Percentiles rank a stretch among this genome's conserved stretches.
Evolutionary conservation across 2,113 vertebrate genomes (phyloP).

Genomic region (Mirza zaza): DNA sequence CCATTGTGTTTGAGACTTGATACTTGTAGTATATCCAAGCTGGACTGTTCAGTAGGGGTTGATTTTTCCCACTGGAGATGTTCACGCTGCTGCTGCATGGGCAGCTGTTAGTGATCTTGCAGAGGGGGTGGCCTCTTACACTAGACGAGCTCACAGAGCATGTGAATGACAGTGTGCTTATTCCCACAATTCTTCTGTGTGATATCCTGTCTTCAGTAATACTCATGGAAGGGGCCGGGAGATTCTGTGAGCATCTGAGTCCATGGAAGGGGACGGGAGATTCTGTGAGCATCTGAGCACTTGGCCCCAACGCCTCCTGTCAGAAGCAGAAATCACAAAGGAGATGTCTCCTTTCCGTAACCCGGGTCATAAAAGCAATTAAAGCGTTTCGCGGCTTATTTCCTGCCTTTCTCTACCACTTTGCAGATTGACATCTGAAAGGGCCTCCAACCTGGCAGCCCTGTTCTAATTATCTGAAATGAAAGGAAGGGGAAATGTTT

Average conservation of each 20-base stretch:
- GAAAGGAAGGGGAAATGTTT: slow-evolving; percentile 36
- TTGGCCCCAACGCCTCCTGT: not conserved
- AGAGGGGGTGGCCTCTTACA: not conserved
- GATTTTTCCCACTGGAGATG: not conserved
- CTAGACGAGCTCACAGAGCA: not conserved
- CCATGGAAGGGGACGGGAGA: not conserved
- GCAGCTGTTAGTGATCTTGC: not conserved
- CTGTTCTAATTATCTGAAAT: slow-evolving; percentile 53
- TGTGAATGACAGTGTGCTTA: not conserved
- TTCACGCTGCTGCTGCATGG: not conserved
- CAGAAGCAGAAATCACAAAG: slow-evolving; percentile 20
- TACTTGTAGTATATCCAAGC: not conserved
- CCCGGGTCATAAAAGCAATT: slow-evolving; percentile 37
- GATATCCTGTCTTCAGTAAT: not conserved
- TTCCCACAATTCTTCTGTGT: not conserved
- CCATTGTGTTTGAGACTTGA: not conserved
- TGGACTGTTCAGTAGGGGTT: not conserved
- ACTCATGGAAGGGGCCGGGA: not conserved
- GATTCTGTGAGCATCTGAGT: not conserved
- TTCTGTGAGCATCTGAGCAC: not conserved
- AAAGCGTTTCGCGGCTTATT: not conserved
- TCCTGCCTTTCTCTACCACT: not conserved
- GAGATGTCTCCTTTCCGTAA: not conserved
- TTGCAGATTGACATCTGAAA: slow-evolving; percentile 40
- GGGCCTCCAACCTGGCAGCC: not conserved